Base-by-base conservation (phyloP, 2,113 vertebrate genomes). In the Clarias macrocephalus region DNA sequence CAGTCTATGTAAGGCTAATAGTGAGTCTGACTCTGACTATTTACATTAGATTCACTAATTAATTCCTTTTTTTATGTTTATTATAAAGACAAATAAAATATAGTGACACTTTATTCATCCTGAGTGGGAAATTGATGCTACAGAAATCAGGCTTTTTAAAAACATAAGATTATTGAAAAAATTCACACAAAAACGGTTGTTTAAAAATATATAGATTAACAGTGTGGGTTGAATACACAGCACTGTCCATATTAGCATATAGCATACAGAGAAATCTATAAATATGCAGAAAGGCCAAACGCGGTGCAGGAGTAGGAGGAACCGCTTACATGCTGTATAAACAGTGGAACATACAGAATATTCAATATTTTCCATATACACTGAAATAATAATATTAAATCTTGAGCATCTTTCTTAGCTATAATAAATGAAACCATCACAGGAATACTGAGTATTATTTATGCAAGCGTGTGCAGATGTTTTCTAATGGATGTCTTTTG, bases 1-100 rank as follows among this genome's bases (percentile, higher is more conserved):
- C 48, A 8, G 48, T 90, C 94, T 91, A 90, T 89, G 89, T 85
- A 89, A 66, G 88, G 28, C 87, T 91, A 93, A 93, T 96, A 95
- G 96, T 94, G 92, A 91, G 90, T 88, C 63, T 33, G 23, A 52
- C 11, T 48, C 21, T 76, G 73, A 48, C 48, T 15, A 76, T n/a
- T 76, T 42, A 5, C 23, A 11, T 52, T 37, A 3, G n/a, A n/a
- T n/a, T 76, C 42, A n/a, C 70, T 10, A 1, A 11, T 59, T 33
- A 60, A 37, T 80, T 60, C n/a, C 19, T 62, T 37, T 9, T 60
- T 62, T 48, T n/a, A n/a, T 15, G 23, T n/a, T 66, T 16, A 8
- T 60, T 59, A 21, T 12, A 59, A 80, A 18, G 19, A 19, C 2
- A 37, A 33, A 80, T 11, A 42, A 48, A 75, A 75, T 75, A 52